These are phyloP conservation scores for Biston stratarius DNA, from an alignment of 2,888 invertebrate genomes.

Conservation along the genomic window DNA sequence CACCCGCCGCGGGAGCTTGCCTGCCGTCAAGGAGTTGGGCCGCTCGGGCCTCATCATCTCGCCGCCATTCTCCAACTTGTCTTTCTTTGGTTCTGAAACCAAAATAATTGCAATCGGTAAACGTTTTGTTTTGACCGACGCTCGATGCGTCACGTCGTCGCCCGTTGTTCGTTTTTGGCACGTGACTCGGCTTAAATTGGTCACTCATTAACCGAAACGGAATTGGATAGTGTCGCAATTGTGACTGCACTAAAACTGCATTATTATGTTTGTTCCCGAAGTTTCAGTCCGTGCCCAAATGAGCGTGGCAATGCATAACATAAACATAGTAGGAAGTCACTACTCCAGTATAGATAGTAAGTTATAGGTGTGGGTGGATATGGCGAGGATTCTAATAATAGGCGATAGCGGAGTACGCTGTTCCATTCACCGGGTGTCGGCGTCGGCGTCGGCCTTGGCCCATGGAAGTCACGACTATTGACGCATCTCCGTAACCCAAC, in stretches of 20 bases:
- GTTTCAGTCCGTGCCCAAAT: conserved; percentile 1
- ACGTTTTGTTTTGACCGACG: conserved; percentile 12
- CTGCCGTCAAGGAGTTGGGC: conserved; percentile 92
- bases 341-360: conserved; percentile 19
- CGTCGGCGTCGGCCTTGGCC: conserved; percentile 73
- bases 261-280: conserved; percentile 5
- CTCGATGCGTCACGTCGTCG: conserved; percentile 17
- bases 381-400: conserved; percentile 73
- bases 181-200: conserved; percentile 25
- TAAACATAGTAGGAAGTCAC: conserved; percentile 28
- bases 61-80: conserved; percentile 92
- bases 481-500: conserved; percentile 58
- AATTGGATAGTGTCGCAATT: conserved; percentile 25
- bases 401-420: conserved; percentile 70
- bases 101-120: conserved; percentile 53
- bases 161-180: conserved; percentile 25
- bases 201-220: conserved; percentile 31
- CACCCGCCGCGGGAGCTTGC: conserved; percentile 91
- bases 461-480: conserved; percentile 67
- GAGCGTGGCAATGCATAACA: conserved; percentile 21
- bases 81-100: conserved; percentile 96
- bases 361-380: conserved; percentile 48
- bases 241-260: conserved; percentile 22
- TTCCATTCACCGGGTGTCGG: conserved; percentile 71
- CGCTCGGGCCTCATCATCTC: conserved; percentile 89